Conservation (phyloP, 1,140 invertebrate genomes). For the Lordiphosa stackelbergi region DNA sequence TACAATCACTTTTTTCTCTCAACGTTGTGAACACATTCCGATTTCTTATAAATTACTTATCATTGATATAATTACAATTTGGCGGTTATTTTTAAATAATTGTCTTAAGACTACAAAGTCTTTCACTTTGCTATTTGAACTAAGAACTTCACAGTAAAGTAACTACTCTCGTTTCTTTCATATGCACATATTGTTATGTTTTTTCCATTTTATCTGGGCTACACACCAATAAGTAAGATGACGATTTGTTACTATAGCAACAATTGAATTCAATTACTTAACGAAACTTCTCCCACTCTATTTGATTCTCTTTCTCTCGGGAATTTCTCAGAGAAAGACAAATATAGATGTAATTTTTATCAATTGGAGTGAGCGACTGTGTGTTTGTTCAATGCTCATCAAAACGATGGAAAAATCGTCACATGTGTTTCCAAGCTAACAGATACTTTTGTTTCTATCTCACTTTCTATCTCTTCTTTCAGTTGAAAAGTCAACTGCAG, state of each 20-base stretch:
- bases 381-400: constrained; percentile 7
- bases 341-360: constrained; percentile 44
- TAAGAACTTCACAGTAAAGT: no score
- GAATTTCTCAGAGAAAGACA: constrained; percentile 33
- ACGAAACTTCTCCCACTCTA: constrained; percentile 21
- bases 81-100: no score
- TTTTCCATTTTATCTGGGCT: constrained; percentile 17
- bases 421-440: constrained; percentile 24
- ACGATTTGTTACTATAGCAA: constrained; percentile 22
- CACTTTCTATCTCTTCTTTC: background rate
- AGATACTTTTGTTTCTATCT: constrained; percentile 40
- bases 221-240: constrained; percentile 5
- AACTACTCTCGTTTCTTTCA: background rate
- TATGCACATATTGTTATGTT: constrained; percentile 9
- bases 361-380: constrained; percentile 4
- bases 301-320: constrained; percentile 1
- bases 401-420: constrained; percentile 30
- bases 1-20: no score
- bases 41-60: no score
- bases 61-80: no score
- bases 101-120: no score
- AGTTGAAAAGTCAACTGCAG: constrained; percentile 48
- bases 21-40: no score
- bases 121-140: no score
- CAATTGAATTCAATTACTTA: constrained; percentile 68